phyloP scores from a whole-genome alignment of 2,888 invertebrate genomes.

The Rosalia funebris region DNA sequence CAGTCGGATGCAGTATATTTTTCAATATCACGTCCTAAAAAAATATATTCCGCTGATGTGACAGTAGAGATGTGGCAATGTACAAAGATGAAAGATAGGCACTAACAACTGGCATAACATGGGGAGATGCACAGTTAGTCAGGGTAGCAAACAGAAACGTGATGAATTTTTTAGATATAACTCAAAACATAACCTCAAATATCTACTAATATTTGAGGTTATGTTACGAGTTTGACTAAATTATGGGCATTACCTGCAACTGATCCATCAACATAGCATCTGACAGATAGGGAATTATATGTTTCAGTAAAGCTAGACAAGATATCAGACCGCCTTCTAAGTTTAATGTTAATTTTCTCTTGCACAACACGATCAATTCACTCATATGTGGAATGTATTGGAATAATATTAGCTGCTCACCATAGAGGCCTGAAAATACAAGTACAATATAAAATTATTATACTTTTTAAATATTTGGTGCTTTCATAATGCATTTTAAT shows the following conservation, averaged over 20 bases:
- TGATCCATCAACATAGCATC: conserved; percentile 89
- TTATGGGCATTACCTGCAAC: conserved; percentile 83
- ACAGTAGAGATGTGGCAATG: too few species aligned
- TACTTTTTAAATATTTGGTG: too few species aligned
- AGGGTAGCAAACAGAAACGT: too few species aligned
- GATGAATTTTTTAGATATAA: too few species aligned
- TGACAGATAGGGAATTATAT: conserved; percentile 82
- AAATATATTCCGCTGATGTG: neutral
- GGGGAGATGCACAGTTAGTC: too few species aligned
- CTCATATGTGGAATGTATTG: conserved; percentile 92
- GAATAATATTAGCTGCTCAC: conserved; percentile 85
- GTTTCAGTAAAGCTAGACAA: conserved; percentile 81
- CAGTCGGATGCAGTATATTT: conserved; percentile 83
- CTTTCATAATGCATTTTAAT: too few species aligned
- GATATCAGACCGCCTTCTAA: conserved; percentile 91
- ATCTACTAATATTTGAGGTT: too few species aligned
- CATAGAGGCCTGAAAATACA: conserved; percentile 79
- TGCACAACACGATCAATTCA: conserved; percentile 83
- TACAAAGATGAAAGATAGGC: too few species aligned
- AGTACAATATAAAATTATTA: conserved; percentile 12
- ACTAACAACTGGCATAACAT: too few species aligned
- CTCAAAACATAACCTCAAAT: too few species aligned
- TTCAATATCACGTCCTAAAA: conserved; percentile 86
- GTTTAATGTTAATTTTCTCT: conserved; percentile 81
- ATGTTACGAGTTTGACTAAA: too few species aligned